Evolutionary conservation across 2,888 invertebrate genomes (phyloP).

Genomic region (Lepeophtheirus nordmannii): DNA sequence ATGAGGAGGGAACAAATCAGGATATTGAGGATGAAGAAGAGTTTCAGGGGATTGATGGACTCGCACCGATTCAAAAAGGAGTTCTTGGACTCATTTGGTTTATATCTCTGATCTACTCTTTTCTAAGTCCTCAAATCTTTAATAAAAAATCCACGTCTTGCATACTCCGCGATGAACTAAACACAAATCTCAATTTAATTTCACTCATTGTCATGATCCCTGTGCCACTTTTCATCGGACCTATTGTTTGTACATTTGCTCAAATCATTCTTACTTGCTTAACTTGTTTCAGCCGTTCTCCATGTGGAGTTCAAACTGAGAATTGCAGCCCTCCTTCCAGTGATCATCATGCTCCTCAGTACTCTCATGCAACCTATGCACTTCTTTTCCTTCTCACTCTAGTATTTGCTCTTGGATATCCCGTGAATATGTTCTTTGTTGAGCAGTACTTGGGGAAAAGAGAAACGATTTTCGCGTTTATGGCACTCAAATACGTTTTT

Average conservation of each 20-base stretch:
- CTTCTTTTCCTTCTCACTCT: conserved; percentile 5
- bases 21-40: conserved; percentile 16
- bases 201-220: conserved; percentile 14
- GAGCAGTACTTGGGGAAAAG: conserved; percentile 1
- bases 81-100: conserved; percentile 22
- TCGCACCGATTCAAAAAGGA: conserved; percentile 9
- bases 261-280: conserved; percentile 6
- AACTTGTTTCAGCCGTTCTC: not conserved
- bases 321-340: not conserved
- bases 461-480: conserved; percentile 13
- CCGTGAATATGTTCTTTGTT: conserved; percentile 13
- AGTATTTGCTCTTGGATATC: conserved; percentile 9
- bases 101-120: conserved; percentile 14
- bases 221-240: conserved; percentile 11
- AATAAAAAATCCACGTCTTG: conserved; percentile 7
- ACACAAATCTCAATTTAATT: conserved; percentile 14
- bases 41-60: conserved; percentile 5
- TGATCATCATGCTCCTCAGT: not conserved
- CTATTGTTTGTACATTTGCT: conserved; percentile 16
- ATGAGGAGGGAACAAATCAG: not conserved
- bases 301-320: not conserved
- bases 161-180: conserved; percentile 5
- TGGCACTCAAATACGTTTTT: conserved; percentile 19
- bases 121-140: conserved; percentile 13
- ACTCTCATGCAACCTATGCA: not conserved